These are phyloP conservation scores for Neosilurus mollespiculum DNA, from an alignment of 2,797 vertebrate species.

Conservation along the genomic window DNA sequence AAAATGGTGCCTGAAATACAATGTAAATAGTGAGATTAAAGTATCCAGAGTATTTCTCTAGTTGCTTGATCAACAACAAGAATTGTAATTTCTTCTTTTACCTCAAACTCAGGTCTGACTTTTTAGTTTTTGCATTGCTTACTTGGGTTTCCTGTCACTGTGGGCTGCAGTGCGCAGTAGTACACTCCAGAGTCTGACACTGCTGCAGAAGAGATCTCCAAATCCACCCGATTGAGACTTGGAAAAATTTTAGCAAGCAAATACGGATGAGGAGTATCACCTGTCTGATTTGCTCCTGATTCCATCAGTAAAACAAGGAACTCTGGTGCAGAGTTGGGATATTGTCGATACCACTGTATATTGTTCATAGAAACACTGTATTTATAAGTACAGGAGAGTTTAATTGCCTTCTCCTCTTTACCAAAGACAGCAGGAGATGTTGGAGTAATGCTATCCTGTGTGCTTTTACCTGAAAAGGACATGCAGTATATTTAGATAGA, in stretches of 20 bases:
- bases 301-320: neutral
- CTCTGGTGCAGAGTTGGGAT: neutral
- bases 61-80: too few relatives aligned
- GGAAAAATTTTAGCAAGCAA: neutral
- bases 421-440: neutral
- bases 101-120: too few relatives aligned
- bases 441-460: neutral
- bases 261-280: neutral
- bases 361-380: neutral
- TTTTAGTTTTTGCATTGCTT: neutral
- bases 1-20: too few relatives aligned
- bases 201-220: neutral
- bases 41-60: too few relatives aligned
- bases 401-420: neutral
- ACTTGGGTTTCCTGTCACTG: neutral
- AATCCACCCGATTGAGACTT: neutral
- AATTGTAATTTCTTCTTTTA: too few relatives aligned
- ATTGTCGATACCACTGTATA: constrained; percentile 11
- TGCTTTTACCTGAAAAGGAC: neutral
- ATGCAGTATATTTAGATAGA: neutral
- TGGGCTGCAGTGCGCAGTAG: neutral
- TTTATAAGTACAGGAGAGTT: neutral
- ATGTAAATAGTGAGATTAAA: too few relatives aligned
- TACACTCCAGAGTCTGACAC: neutral
- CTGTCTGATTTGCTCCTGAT: neutral